Evolutionary conservation across 1,140 invertebrate species (phyloP), one percentile per base, ranked within the genome.

Genomic region (Gonioctena quinquepunctata): DNA sequence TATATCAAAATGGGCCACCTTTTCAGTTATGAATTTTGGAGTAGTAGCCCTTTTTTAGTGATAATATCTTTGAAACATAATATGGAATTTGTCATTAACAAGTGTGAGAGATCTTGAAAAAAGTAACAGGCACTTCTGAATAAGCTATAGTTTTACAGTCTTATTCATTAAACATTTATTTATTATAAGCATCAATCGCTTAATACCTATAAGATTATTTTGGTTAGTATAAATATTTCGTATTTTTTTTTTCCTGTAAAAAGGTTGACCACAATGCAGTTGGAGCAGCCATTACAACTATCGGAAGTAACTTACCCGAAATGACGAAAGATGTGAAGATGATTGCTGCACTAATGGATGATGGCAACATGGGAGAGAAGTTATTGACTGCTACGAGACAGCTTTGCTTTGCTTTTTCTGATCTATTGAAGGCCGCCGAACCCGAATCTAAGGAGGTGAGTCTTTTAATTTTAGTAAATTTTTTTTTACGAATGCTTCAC

Each of bases 281-380:
- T 1, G 96, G 96, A 0, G 94, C 96, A 0, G 97, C 98, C 5
- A 97, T 99, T 66, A 95, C 95, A 6, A 98, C 97, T 23, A 99
- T 99, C 75, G 95, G 96, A 6, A 95, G 91, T 64, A 99, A 98
- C 78, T 86, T 99, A 68, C 96, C 97, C 0, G 96, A 99, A 85
- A 96, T 99, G 87, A 95, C 96, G 0, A 94, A 95, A 78, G 96
- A 89, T 54, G 96, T 99, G 1, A 90, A 93, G 66, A 93, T 98
- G 88, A 93, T 99, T 73, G 97, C 97, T 6, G 95, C 96, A 0
- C 86, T 99, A 0, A 95, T 98, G 90, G 96, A 97, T 69, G 89
- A 92, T 73, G 86, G 87, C 1, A 85, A 90, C 33, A 91, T 91
- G 76, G 96, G 96, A 0, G 94, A 96, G 72, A 89, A 90, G 68